phyloP scores from a whole-genome alignment of 1,140 invertebrate species.

The Eurosta solidaginis region DNA sequence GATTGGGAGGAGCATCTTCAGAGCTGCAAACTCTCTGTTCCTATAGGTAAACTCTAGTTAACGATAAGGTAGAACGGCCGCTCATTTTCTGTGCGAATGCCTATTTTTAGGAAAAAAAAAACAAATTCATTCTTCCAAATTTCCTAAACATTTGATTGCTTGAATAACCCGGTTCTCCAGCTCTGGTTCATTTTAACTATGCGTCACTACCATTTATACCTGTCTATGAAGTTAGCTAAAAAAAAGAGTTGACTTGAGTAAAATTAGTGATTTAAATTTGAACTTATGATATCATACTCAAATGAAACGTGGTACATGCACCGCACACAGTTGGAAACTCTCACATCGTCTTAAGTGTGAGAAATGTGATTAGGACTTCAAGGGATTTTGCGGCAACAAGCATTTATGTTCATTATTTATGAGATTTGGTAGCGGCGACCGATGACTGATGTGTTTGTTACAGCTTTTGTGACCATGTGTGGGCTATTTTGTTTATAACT shows the following conservation, averaged over 20 bases:
- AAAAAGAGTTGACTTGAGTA: not conserved
- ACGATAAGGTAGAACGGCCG: no score
- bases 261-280: constrained; percentile 14
- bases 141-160: no score
- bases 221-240: not conserved
- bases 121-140: no score
- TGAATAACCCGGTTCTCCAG: no score
- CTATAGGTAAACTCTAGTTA: no score
- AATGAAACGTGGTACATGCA: not conserved
- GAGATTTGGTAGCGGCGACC: constrained; percentile 9
- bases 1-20: no score
- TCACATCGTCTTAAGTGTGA: not conserved
- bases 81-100: no score
- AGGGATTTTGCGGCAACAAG: not conserved
- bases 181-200: no score
- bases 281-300: constrained; percentile 11
- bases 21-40: no score
- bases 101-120: no score
- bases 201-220: not conserved
- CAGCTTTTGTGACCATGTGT: no score
- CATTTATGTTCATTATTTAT: constrained; percentile 22
- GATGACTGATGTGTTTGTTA: constrained; percentile 23
- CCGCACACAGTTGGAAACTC: not conserved
- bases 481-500: no score
- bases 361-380: constrained; percentile 9